Conservation (phyloP, 2,113 vertebrate species). For the Podilymbus podiceps region DNA sequence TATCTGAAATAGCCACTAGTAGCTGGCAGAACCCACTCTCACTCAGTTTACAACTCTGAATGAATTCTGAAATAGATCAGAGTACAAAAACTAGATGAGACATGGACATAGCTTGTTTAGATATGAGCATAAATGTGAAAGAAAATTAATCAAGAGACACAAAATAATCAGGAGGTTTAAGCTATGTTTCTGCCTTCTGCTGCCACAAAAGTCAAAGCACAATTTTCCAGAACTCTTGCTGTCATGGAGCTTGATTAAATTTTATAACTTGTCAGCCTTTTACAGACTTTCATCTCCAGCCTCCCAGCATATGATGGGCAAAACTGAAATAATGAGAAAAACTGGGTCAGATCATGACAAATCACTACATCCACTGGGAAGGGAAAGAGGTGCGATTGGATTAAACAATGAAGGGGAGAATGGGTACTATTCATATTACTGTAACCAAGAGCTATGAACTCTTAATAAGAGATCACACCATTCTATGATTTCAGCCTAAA, state of each 20-base stretch:
- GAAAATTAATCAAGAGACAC: neutral
- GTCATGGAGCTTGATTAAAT: slow-evolving; percentile 10
- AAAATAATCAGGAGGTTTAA: neutral
- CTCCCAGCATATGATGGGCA: neutral
- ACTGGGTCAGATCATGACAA: neutral
- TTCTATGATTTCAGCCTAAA: neutral
- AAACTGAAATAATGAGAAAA: slow-evolving; percentile 18
- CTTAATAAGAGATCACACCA: neutral
- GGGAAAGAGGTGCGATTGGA: neutral
- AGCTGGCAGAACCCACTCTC: neutral
- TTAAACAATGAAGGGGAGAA: neutral
- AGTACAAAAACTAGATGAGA: neutral
- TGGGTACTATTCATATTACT: neutral
- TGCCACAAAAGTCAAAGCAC: neutral
- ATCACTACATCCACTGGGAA: neutral
- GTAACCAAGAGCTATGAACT: neutral
- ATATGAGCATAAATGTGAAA: neutral
- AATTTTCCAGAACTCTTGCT: neutral
- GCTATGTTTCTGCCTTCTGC: neutral
- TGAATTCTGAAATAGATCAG: neutral
- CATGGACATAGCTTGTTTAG: neutral
- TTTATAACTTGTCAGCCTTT: neutral
- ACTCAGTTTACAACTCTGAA: neutral
- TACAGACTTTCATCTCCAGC: neutral
- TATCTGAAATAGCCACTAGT: neutral